phyloP scores from a whole-genome alignment of 2,113 vertebrate species.

The Rhinolophus ferrumequinum region DNA sequence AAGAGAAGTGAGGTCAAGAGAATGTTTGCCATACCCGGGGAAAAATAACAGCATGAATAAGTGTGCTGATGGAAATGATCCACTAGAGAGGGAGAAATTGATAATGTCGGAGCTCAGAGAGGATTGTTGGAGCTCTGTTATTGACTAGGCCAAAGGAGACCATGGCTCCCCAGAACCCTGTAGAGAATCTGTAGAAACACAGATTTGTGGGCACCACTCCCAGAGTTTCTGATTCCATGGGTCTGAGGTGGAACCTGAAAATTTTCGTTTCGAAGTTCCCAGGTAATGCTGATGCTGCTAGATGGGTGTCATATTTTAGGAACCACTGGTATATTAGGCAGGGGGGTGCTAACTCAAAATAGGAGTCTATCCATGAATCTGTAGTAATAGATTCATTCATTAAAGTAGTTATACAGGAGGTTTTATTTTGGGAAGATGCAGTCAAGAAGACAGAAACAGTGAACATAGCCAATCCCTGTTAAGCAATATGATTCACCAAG shows the following conservation, averaged over 20 bases:
- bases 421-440: conserved; percentile 44
- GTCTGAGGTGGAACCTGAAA: background rate
- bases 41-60: background rate
- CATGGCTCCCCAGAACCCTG: background rate
- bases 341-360: background rate
- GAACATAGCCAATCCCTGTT: conserved; percentile 15
- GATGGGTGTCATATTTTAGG: background rate
- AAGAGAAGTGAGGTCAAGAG: background rate
- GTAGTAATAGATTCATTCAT: conserved; percentile 40
- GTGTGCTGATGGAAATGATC: background rate
- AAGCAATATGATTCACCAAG: conserved; percentile 14
- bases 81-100: background rate
- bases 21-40: background rate
- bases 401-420: conserved; percentile 11
- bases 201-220: background rate
- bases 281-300: background rate
- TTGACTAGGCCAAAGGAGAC: background rate
- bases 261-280: background rate
- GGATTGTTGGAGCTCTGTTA: background rate
- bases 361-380: background rate
- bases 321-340: background rate
- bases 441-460: conserved; percentile 4
- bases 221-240: background rate
- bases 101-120: background rate
- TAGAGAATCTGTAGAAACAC: background rate